A percentile compares a stretch with the other conserved stretches of the same genome.
phyloP scores from a whole-genome alignment of 2,113 vertebrate species.

The Grammomys surdaster region DNA sequence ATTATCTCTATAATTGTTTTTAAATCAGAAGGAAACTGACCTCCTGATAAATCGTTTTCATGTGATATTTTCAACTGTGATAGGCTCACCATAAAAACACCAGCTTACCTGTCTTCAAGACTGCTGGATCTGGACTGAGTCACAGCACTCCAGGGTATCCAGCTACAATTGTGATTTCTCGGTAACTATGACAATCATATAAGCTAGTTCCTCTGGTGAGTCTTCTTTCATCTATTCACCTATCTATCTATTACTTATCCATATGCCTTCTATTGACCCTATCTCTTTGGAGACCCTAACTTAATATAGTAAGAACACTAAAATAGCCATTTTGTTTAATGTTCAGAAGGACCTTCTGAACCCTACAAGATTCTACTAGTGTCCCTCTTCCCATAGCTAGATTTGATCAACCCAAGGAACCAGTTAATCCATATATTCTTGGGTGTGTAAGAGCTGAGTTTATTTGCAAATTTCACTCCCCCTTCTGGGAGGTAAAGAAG shows the following conservation, averaged over 20 bases:
- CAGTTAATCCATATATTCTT: conserved; percentile 30
- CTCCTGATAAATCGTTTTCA: background rate
- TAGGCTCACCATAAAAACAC: background rate
- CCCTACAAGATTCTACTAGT: background rate
- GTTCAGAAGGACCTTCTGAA: background rate
- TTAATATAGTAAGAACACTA: background rate
- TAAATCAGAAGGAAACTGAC: background rate
- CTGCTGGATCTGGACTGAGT: background rate
- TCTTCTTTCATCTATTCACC: background rate
- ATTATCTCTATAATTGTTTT: background rate
- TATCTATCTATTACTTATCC: background rate
- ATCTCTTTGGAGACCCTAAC: background rate
- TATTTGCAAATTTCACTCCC: conserved; percentile 46
- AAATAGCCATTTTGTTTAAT: background rate
- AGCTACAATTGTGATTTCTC: background rate
- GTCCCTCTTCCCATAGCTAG: background rate
- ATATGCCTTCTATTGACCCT: too few species aligned
- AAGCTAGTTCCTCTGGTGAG: background rate
- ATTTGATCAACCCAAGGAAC: background rate
- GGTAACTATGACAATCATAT: background rate
- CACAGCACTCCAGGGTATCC: background rate
- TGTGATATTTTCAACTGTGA: background rate
- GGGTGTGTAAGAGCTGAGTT: conserved; percentile 52
- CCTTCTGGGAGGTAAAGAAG: conserved; percentile 67
- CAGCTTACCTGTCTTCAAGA: background rate